Evolutionary conservation across 1,140 invertebrate species (phyloP).

Genomic region (Pararge aegeria): DNA sequence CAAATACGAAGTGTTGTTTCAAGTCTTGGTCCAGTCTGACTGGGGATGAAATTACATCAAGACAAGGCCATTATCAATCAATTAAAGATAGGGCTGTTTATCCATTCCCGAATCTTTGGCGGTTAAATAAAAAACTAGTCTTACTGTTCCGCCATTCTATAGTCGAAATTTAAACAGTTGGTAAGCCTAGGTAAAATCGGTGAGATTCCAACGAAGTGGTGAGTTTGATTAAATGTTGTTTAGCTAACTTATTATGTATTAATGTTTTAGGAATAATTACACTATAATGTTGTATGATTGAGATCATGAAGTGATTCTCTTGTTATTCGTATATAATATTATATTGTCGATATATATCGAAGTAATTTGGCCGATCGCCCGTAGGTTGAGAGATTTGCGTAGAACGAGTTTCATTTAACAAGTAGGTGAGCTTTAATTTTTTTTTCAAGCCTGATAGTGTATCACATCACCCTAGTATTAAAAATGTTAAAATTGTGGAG

Average conservation of each 20-base stretch:
- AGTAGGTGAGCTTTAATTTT: constrained; percentile 3
- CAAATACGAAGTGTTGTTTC: neutral
- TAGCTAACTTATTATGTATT: constrained; percentile 21
- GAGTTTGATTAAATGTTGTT: constrained; percentile 7
- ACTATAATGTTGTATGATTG: constrained; percentile 13
- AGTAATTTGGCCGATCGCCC: neutral
- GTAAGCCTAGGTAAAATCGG: neutral
- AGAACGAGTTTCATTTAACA: neutral
- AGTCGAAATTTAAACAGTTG: neutral
- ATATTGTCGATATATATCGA: neutral
- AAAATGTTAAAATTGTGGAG: no score
- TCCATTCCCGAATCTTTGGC: no score
- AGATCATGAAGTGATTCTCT: neutral
- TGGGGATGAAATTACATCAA: neutral
- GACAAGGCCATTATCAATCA: neutral
- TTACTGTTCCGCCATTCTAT: neutral
- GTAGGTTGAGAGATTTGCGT: neutral
- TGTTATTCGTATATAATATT: neutral
- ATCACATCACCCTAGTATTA: no score
- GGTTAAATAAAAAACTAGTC: neutral
- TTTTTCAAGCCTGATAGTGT: neutral
- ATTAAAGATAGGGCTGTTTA: no score
- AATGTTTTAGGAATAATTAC: constrained; percentile 8
- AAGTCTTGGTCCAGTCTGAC: neutral
- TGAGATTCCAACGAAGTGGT: neutral